Base-by-base conservation (phyloP, 2,113 vertebrate genomes). In the Abramis brama region DNA sequence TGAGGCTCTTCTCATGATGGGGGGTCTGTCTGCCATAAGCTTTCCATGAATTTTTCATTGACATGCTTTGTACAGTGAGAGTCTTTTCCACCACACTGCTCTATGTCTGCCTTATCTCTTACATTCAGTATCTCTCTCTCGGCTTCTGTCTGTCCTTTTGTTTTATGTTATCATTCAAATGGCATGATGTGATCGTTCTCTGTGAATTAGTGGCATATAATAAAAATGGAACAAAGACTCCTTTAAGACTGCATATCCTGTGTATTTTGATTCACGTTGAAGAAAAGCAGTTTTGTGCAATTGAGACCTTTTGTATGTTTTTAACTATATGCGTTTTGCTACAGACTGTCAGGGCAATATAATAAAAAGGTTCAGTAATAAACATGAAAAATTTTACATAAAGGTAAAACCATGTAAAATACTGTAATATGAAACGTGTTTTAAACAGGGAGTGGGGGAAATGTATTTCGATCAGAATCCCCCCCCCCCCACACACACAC, bases 21-120 rank as follows among this genome's bases (percentile, higher is more conserved):
- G 82, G 89, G 91, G 90, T 91, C 91, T 89, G 90, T 93, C 92
- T 93, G 90, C 90, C 80, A 76, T 39, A 36, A 87, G 90, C 85
- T 85, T 13, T 19, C 76, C 57, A 92, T 94, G 89, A 93, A 94
- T 95, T 91, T 95, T 95, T 95, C 83, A 94, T 94, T 85, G 55
- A 57, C 19, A 57, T 57, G 55, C 55, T 57, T 57, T 57, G 52
- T 66, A 57, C 79, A 70, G 89, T 86, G 89, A 84, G 89, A 87
- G 86, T 85, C 60, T 39, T 43, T 62, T 55, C 17, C 19, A 52
- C n/a, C 59, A 84, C 52, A 59, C 71, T 59, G 6, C 55, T 57
- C 55, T 57, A 55, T 55, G 55, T 21, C 55, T 57, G 36, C 27
- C 23, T 55, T 45, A 5, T 23, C 81, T 82, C 25, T 47, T 57